Evolutionary conservation across 2,888 invertebrate genomes (phyloP).

Genomic region (Acrobasis repandana): DNA sequence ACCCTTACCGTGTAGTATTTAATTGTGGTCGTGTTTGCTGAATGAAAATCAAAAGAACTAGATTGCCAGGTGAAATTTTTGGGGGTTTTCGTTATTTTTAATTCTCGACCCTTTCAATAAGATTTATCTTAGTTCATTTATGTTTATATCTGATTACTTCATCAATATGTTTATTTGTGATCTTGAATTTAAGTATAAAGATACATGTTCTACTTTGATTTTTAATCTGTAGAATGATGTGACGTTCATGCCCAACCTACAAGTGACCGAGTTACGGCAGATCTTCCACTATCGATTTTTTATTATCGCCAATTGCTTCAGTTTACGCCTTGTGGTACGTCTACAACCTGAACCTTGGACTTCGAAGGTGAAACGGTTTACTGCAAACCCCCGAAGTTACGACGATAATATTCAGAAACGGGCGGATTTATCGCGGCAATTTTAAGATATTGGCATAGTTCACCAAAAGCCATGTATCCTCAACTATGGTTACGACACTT

Average conservation of each 20-base stretch:
- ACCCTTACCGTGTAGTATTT: no score
- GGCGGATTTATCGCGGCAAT: constrained; percentile 24
- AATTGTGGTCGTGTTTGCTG: no score
- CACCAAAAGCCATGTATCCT: constrained; percentile 21
- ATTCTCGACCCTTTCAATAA: no score
- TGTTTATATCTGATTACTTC: no score
- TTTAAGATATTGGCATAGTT: constrained; percentile 19
- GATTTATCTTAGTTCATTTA: no score
- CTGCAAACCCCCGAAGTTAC: constrained; percentile 19
- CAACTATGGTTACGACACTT: constrained; percentile 35
- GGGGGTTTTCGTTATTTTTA: no score
- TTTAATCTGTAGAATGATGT: background rate
- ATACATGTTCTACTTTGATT: no score
- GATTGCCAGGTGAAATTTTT: no score
- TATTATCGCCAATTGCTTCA: constrained; percentile 38
- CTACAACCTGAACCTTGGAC: constrained; percentile 28
- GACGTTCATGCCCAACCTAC: background rate
- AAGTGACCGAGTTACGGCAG: constrained; percentile 15
- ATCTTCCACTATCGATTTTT: constrained; percentile 31
- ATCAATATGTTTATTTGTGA: no score
- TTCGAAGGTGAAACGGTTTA: constrained; percentile 35
- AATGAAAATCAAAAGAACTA: no score
- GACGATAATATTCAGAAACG: constrained; percentile 24
- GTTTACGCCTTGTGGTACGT: constrained; percentile 40
- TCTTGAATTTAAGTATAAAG: no score